Evolutionary conservation across 2,797 vertebrate genomes (phyloP).

Genomic region (Caiman crocodilus): DNA sequence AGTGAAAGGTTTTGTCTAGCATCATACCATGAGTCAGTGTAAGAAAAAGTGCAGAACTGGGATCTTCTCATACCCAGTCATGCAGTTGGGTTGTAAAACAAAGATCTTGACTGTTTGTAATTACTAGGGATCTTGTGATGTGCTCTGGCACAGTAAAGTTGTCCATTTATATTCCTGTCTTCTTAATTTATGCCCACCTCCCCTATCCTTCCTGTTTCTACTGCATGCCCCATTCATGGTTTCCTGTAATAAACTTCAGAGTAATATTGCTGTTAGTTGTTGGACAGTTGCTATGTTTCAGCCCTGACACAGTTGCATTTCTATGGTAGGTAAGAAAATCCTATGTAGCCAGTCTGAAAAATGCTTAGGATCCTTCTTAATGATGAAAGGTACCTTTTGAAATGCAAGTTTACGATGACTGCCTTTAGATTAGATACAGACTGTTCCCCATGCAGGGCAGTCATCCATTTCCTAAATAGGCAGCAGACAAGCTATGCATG

Average conservation of each 20-base stretch:
- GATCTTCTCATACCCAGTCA: background rate
- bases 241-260: background rate
- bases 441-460: background rate
- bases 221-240: background rate
- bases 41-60: background rate
- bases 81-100: background rate
- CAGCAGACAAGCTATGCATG: background rate
- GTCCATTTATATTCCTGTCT: slow-evolving; percentile 22
- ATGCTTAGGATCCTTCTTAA: background rate
- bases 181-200: background rate
- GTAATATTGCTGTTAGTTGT: background rate
- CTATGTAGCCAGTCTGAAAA: background rate
- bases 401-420: background rate
- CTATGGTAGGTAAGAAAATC: background rate
- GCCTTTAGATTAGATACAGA: background rate
- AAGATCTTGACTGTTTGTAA: background rate
- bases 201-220: background rate
- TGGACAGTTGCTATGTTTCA: background rate
- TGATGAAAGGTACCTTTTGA: background rate
- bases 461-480: background rate
- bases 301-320: background rate
- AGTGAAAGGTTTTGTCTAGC: background rate
- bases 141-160: slow-evolving; percentile 26
- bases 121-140: background rate
- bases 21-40: background rate